Conservation (phyloP, 1,140 invertebrate species). For the Pogonus chalceus region DNA sequence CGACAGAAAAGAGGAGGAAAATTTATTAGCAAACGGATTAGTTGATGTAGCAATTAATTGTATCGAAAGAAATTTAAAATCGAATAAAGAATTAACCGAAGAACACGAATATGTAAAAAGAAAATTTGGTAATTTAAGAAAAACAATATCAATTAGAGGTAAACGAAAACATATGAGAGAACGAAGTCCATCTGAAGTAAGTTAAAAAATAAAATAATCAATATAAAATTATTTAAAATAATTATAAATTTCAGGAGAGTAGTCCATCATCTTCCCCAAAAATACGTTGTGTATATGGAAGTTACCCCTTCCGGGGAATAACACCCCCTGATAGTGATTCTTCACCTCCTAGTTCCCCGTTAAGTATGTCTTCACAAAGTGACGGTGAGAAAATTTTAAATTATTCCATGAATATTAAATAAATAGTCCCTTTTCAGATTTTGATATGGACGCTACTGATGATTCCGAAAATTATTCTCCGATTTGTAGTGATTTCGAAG, state of each 20-base stretch:
- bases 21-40: not conserved
- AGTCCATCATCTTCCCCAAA: not conserved
- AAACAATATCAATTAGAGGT: not conserved
- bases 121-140: not conserved
- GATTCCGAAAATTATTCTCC: constrained; percentile 36
- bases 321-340: constrained; percentile 3
- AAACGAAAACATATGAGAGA: not conserved
- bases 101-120: not conserved
- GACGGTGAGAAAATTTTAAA: constrained; percentile 15
- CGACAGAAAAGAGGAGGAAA: not conserved
- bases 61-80: constrained; percentile 1
- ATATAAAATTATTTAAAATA: not conserved
- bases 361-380: not conserved
- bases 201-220: not conserved
- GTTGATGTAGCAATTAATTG: not conserved
- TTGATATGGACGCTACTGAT: constrained; percentile 20
- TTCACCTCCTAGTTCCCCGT: not conserved
- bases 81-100: not conserved
- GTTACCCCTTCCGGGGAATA: too few relatives aligned
- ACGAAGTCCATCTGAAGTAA: not conserved
- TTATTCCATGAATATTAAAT: not conserved
- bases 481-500: constrained; percentile 44
- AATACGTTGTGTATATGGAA: too few relatives aligned
- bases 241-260: not conserved
- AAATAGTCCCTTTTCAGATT: constrained; percentile 16